A percentile compares a stretch with the other conserved stretches of the same genome.
These are phyloP conservation scores for Coranthus polyacanthus DNA, from an alignment of 2,797 vertebrate genomes.

Conservation along the genomic window DNA sequence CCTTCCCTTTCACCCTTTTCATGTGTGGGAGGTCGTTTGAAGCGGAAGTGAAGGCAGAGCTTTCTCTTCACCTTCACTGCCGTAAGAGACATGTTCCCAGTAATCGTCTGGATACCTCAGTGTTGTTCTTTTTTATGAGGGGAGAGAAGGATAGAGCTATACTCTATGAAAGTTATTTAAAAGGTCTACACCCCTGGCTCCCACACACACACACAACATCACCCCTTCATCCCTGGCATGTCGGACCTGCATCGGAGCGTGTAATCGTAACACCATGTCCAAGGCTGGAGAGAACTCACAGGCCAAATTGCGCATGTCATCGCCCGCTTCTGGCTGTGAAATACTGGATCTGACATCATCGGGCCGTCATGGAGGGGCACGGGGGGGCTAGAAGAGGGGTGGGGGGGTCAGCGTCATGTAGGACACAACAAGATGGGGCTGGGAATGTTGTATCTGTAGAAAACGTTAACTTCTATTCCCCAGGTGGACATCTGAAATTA, in stretches of 20 bases:
- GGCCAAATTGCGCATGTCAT: slow-evolving; percentile 95
- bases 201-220: slow-evolving; percentile 80
- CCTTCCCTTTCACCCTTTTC: slow-evolving; percentile 11
- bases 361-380: slow-evolving; percentile 64
- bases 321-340: slow-evolving; percentile 88
- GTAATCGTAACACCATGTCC: slow-evolving; percentile 93
- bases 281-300: slow-evolving; percentile 89
- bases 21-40: slow-evolving; percentile 38
- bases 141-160: slow-evolving; percentile 76
- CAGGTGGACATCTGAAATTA: slow-evolving; percentile 87
- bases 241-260: slow-evolving; percentile 84
- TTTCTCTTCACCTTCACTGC: slow-evolving; percentile 2
- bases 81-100: slow-evolving; percentile 36
- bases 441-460: slow-evolving; percentile 86
- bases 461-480: slow-evolving; percentile 87
- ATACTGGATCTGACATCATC: slow-evolving; percentile 88
- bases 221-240: slow-evolving; percentile 84
- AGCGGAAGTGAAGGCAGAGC: slow-evolving; percentile 22
- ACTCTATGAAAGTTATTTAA: slow-evolving; percentile 80
- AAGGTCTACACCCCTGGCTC: slow-evolving; percentile 78
- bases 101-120: slow-evolving; percentile 56
- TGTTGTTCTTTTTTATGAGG: slow-evolving; percentile 70
- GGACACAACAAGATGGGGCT: slow-evolving; percentile 62
- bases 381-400: slow-evolving; percentile 23
- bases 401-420: slow-evolving; percentile 1